Conservation (phyloP, 53 echinoderm and acorn worm genomes). For the Henricia sp. region DNA sequence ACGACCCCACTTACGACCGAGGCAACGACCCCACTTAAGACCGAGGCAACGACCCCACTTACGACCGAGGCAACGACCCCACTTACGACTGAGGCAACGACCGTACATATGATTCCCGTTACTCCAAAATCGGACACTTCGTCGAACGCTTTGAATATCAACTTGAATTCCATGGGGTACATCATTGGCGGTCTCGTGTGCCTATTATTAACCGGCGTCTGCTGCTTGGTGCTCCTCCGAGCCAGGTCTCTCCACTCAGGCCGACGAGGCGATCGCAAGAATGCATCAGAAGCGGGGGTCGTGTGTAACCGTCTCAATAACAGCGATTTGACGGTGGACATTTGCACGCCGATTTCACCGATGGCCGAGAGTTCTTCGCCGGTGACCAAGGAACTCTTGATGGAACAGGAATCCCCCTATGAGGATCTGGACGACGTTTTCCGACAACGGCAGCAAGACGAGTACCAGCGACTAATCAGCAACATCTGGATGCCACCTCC, state of each 20-base stretch:
- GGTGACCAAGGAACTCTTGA: slow-evolving; percentile 22
- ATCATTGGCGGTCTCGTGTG: slow-evolving; percentile 33
- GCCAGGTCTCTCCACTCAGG: slow-evolving; percentile 9
- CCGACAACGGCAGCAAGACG: slow-evolving; percentile 29
- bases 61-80: background rate
- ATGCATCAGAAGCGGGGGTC: background rate
- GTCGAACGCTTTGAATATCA: background rate
- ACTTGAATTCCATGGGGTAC: slow-evolving; percentile 18
- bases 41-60: background rate
- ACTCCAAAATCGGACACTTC: slow-evolving; percentile 31
- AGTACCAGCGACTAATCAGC: slow-evolving; percentile 48
- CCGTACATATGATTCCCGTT: too few relatives aligned
- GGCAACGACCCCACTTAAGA: background rate
- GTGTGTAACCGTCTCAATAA: background rate
- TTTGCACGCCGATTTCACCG: background rate
- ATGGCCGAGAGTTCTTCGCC: background rate
- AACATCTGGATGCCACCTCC: slow-evolving; percentile 53
- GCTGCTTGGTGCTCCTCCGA: slow-evolving; percentile 35
- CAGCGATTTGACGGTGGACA: slow-evolving; percentile 4
- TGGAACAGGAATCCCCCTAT: slow-evolving; percentile 36
- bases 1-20: background rate
- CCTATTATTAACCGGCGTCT: slow-evolving; percentile 9
- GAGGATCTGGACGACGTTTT: slow-evolving; percentile 48
- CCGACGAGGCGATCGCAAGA: background rate
- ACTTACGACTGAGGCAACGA: background rate